Percentiles rank a stretch among this genome's conserved stretches.
Evolutionary conservation across 2,888 invertebrate genomes (phyloP).

Genomic region (Acanthosepion pharaonis): DNA sequence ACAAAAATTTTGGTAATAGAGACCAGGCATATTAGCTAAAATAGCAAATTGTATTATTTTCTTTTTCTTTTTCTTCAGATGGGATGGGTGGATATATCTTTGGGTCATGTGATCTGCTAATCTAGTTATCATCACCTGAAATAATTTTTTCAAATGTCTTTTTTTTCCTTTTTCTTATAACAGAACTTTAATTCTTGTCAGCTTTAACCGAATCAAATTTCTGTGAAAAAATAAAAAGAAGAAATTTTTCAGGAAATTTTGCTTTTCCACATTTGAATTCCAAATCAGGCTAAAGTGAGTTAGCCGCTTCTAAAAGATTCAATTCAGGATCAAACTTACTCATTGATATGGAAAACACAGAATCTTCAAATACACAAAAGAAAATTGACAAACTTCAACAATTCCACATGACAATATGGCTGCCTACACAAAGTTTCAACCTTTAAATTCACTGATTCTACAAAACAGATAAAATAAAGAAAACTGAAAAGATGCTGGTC

Average conservation of each 20-base stretch:
- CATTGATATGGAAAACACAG: not conserved
- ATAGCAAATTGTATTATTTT: not conserved
- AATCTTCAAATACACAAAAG: not conserved
- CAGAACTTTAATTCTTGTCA: not conserved
- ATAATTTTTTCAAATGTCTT: not conserved
- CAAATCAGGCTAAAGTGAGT: not conserved
- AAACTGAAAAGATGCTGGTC: not conserved
- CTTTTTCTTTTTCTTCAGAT: not conserved
- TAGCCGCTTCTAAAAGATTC: not conserved
- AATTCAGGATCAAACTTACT: not conserved
- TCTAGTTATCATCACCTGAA: not conserved
- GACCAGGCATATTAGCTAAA: not conserved
- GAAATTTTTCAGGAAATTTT: not conserved
- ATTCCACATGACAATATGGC: not conserved
- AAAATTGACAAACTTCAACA: not conserved
- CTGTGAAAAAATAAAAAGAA: not conserved
- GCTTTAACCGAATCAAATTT: not conserved
- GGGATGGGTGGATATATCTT: not conserved
- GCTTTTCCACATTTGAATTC: not conserved
- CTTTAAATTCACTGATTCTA: not conserved
- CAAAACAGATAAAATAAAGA: not conserved
- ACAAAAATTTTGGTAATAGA: not conserved
- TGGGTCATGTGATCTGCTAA: not conserved
- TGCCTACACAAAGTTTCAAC: not conserved
- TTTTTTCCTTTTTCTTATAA: not conserved